Conservation (phyloP, 2,113 vertebrate genomes). For the Herpetotheres cachinnans region DNA sequence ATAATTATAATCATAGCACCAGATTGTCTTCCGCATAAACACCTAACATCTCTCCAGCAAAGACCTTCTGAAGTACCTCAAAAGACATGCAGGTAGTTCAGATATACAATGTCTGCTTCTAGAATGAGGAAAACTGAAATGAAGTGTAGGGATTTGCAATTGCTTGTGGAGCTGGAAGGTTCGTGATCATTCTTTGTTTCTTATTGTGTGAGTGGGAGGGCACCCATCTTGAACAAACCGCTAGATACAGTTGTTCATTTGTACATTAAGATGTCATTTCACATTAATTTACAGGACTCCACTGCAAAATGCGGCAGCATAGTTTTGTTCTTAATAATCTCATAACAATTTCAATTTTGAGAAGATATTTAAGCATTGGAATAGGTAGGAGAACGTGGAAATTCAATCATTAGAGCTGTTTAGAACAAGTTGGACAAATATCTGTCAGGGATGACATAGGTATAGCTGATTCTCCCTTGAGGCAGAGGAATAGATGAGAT, state of each 20-base stretch:
- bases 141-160: background rate
- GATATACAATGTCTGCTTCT: background rate
- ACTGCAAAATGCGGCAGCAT: background rate
- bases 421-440: background rate
- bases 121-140: background rate
- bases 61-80: background rate
- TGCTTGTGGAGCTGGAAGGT: background rate
- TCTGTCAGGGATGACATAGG: background rate
- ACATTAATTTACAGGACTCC: slow-evolving; percentile 12
- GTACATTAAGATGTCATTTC: slow-evolving; percentile 25
- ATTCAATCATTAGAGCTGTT: background rate
- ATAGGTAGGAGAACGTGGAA: background rate
- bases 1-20: background rate
- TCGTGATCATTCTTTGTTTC: background rate
- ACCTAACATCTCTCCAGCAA: background rate
- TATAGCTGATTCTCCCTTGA: background rate
- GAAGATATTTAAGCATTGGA: background rate
- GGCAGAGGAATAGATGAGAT: background rate
- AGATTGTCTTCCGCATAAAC: background rate
- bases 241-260: background rate
- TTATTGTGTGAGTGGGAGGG: background rate
- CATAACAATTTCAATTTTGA: background rate
- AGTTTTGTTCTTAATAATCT: background rate
- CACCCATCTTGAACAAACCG: background rate
- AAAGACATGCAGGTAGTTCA: background rate